phyloP scores from a whole-genome alignment of 2,797 vertebrate genomes.

The Sebastes melanostomus region DNA sequence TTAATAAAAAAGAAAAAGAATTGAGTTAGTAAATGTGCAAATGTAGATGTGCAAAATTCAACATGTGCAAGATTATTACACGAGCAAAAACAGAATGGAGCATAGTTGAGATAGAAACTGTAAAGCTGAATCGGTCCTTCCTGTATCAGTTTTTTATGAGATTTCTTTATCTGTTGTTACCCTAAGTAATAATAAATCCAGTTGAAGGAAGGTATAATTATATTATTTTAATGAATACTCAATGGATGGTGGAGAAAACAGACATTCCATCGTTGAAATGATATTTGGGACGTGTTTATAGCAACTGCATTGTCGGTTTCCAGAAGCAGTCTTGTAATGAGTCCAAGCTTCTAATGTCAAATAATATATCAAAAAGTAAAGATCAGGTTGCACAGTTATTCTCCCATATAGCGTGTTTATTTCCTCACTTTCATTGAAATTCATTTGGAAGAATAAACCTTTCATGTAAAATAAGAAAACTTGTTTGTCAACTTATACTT shows the following conservation, averaged over 20 bases:
- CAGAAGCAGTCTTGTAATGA: background rate
- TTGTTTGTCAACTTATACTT: background rate
- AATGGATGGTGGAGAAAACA: background rate
- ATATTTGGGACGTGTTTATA: background rate
- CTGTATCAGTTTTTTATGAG: background rate
- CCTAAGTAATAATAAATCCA: background rate
- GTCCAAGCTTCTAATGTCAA: background rate
- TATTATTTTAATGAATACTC: background rate
- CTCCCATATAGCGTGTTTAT: background rate
- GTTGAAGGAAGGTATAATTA: background rate
- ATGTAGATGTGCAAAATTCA: too few relatives aligned
- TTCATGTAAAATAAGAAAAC: background rate
- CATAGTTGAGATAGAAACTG: too few relatives aligned
- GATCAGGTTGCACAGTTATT: background rate
- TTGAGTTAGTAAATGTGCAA: too few relatives aligned
- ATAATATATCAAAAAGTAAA: background rate
- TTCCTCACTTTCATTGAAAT: background rate
- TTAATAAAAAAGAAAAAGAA: too few relatives aligned
- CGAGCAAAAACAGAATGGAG: too few relatives aligned
- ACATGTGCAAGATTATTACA: too few relatives aligned
- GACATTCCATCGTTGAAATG: background rate
- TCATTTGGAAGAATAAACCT: background rate
- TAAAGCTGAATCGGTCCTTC: background rate
- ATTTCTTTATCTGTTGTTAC: background rate
- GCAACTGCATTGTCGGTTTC: background rate